phyloP scores from a whole-genome alignment of 30 jellyfish, hydroid and myxozoan species.

The Chrysaora quinquecirrha region DNA sequence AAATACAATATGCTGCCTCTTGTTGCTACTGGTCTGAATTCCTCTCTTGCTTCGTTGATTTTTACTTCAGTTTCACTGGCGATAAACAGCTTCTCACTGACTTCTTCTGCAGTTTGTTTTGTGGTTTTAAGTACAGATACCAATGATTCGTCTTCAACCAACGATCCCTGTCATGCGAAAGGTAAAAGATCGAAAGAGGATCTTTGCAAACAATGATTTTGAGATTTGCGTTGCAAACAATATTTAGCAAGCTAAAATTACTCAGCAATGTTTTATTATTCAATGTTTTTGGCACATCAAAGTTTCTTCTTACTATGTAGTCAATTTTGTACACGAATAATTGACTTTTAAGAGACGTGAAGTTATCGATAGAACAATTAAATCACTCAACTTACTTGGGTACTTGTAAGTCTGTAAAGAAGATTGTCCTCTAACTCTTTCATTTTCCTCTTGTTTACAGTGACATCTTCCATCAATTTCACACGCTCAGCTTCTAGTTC shows the following conservation, averaged over 20 bases:
- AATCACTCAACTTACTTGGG: slow-evolving; percentile 52
- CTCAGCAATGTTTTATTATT: no score
- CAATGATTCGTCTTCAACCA: slow-evolving; percentile 92
- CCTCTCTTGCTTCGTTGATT: slow-evolving; percentile 93
- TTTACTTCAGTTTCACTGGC: slow-evolving; percentile 95
- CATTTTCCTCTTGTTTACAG: slow-evolving; percentile 92
- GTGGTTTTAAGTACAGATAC: slow-evolving; percentile 93
- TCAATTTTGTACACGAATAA: no score
- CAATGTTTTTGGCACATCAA: no score
- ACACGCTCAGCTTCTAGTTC: slow-evolving; percentile 94
- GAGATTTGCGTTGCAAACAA: no score
- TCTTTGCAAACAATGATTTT: no score
- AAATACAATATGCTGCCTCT: slow-evolving; percentile 94
- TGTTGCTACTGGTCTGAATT: slow-evolving; percentile 96
- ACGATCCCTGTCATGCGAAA: slow-evolving; percentile 78
- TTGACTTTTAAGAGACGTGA: no score
- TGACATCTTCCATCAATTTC: slow-evolving; percentile 89
- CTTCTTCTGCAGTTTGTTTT: slow-evolving; percentile 94
- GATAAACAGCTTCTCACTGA: slow-evolving; percentile 86
- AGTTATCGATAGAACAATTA: no score
- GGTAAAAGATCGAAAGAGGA: no score
- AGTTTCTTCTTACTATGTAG: no score
- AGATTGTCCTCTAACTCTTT: slow-evolving; percentile 90
- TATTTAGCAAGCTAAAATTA: no score
- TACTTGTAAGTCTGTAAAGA: slow-evolving; percentile 83